Conservation (phyloP, 2,113 vertebrate species). For the Hippocampus guttulatus region DNA sequence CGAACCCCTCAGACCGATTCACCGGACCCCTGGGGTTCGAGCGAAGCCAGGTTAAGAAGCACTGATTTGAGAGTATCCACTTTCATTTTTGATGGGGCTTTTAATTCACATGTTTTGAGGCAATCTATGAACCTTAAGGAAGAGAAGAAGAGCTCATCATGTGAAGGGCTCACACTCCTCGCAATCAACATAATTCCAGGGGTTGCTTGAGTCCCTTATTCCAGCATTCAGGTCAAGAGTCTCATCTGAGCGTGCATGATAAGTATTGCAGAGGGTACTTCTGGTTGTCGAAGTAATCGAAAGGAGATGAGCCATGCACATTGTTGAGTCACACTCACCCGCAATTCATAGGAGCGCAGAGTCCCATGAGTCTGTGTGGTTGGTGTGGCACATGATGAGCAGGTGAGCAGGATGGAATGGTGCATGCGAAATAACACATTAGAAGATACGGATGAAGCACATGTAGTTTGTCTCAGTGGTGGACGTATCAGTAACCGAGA, state of each 20-base stretch:
- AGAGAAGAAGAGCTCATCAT: conserved; percentile 24
- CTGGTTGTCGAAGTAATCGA: conserved; percentile 28
- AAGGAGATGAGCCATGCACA: conserved; percentile 52
- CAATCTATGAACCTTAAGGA: not conserved
- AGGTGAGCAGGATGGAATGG: conserved; percentile 49
- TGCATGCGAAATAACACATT: conserved; percentile 37
- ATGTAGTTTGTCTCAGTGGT: conserved; percentile 4
- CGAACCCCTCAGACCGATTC: no score
- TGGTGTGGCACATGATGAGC: conserved; percentile 39
- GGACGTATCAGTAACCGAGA: not conserved
- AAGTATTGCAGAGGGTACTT: conserved; percentile 16
- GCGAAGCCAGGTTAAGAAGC: no score
- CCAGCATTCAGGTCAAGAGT: not conserved
- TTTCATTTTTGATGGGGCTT: conserved; percentile 29
- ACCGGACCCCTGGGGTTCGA: no score
- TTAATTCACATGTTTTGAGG: conserved; percentile 48
- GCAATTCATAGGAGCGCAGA: conserved; percentile 74
- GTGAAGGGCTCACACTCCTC: conserved; percentile 22
- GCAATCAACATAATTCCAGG: conserved; percentile 23
- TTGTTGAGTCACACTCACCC: conserved; percentile 73
- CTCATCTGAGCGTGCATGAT: conserved; percentile 24
- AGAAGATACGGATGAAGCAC: conserved; percentile 35
- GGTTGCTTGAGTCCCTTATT: conserved; percentile 14
- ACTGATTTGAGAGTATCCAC: conserved; percentile 19
- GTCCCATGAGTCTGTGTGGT: conserved; percentile 71